Evolutionary conservation across 1,140 invertebrate species (phyloP).

Genomic region (Achroia grisella): DNA sequence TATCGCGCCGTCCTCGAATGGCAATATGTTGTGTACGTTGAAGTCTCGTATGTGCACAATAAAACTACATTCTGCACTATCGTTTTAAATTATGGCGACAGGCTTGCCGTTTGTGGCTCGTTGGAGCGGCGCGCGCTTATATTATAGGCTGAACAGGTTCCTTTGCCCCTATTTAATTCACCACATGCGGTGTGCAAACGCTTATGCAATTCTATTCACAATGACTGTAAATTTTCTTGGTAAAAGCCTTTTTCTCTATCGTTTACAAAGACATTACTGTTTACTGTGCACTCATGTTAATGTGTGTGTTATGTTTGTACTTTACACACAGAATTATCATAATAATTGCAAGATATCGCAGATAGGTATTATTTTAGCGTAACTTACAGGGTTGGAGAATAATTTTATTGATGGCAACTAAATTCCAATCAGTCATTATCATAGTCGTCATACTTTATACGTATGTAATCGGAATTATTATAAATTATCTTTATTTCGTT

Average conservation of each 20-base stretch:
- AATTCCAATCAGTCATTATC: too few relatives aligned
- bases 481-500: too few relatives aligned
- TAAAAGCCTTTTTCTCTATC: slow-evolving; percentile 27
- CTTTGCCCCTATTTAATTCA: slow-evolving; percentile 66
- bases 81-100: slow-evolving; percentile 61
- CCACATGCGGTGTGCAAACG: slow-evolving; percentile 53
- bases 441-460: too few relatives aligned
- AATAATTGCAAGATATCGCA: too few relatives aligned
- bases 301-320: too few relatives aligned
- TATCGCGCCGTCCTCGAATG: slow-evolving; percentile 46
- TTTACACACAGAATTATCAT: too few relatives aligned
- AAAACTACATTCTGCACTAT: slow-evolving; percentile 56
- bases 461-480: too few relatives aligned
- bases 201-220: slow-evolving; percentile 64
- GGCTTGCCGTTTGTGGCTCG: slow-evolving; percentile 51
- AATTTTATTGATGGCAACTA: slow-evolving; percentile 17
- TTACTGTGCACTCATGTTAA: too few relatives aligned
- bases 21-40: slow-evolving; percentile 52
- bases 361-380: too few relatives aligned
- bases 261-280: too few relatives aligned
- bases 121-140: slow-evolving; percentile 42
- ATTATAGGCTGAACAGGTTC: slow-evolving; percentile 58
- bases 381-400: too few relatives aligned
- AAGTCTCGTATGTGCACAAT: slow-evolving; percentile 47
- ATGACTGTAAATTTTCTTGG: slow-evolving; percentile 47